phyloP scores from a whole-genome alignment of 2,888 invertebrate species.

The Apamea epomidion region DNA sequence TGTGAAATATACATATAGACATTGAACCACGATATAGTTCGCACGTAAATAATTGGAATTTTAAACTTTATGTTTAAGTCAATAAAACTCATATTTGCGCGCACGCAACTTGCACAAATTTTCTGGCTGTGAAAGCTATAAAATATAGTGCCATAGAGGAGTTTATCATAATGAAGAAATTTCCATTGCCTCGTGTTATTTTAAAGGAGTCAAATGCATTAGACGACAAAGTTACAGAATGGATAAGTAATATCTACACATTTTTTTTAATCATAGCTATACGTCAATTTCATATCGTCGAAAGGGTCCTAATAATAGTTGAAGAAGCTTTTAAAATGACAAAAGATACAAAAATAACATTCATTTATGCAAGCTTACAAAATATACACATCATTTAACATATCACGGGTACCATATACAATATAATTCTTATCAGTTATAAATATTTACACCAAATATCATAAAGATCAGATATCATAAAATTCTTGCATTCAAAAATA shows the following conservation, averaged over 20 bases:
- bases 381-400: constrained; percentile 19
- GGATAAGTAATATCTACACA: background rate
- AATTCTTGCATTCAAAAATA: background rate
- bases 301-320: background rate
- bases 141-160: too few species aligned
- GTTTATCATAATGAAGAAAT: background rate
- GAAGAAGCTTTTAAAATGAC: background rate
- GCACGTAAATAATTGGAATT: too few species aligned
- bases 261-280: background rate
- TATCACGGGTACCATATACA: constrained; percentile 10
- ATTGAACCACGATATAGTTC: too few species aligned
- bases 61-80: too few species aligned
- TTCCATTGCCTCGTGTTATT: background rate
- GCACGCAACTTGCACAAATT: too few species aligned
- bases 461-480: background rate
- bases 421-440: background rate
- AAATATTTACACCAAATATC: constrained; percentile 31
- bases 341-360: background rate
- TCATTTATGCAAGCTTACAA: constrained; percentile 25
- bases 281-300: background rate
- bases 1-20: too few species aligned
- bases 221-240: background rate
- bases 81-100: too few species aligned
- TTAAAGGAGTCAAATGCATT: background rate
- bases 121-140: too few species aligned